Base-by-base conservation (phyloP, 2,888 invertebrate species). In the Dryocosmus kuriphilus region DNA sequence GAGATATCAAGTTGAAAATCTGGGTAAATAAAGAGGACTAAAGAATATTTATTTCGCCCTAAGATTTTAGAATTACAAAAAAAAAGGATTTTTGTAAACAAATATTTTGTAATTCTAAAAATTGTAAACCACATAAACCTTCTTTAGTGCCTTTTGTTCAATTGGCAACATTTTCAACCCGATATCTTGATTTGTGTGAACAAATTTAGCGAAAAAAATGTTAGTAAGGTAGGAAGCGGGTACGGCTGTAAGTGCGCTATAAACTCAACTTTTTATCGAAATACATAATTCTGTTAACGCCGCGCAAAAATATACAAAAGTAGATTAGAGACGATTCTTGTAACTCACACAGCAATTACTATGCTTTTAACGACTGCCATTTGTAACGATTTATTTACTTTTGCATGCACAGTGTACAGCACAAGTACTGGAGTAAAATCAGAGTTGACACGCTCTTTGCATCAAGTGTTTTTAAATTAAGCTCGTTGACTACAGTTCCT, bases 381-480 rank as follows among this genome's bases (percentile, higher is more conserved):
- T 16, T 46, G 46, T 14, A 19, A 19, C 16, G 46, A 46, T 24
- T 57, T 5, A 57, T 24, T 57, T 57, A 57, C 57, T 22, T 57
- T 57, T 24, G 24, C 24, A 24, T 57, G 3, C 11, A 57, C 14
- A 22, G 14, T 57, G 22, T 24, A 57, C 51, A 57, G 22, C 11
- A 24, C 57, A 22, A 57, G 24, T 57, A 57, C 24, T 57, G 19
- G 5, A 61, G 19, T 30, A 30, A 30, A 61, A 61, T 19, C 19
- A 11, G n/a, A 35, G 11, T 35, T 19, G n/a, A n/a, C 24, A 41
- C 41, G 41, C 14, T 41, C 14, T 41, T 7, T 63, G 38, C 24
- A 38, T 38, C 41, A 16, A 24, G 38, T 65, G 41, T 67, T 67
- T 41, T 41, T 67, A 46, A 71, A 71, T 51, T 46, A 51, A 51